phyloP scores from a whole-genome alignment of 2,888 invertebrate species.

The Xylota segnis region DNA sequence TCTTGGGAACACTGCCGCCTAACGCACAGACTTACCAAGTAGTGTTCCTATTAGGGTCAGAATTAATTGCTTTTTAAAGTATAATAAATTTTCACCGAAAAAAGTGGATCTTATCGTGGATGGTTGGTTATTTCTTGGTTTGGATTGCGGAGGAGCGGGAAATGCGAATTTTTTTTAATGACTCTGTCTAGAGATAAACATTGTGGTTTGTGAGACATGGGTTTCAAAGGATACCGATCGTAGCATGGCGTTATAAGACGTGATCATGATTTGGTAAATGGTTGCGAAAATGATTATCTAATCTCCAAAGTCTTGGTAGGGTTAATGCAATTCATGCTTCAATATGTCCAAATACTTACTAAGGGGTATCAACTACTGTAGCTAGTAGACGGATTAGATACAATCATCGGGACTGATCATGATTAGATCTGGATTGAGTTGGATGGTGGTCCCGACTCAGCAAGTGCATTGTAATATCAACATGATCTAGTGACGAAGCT shows the following conservation, averaged over 20 bases:
- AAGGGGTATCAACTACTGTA: no score
- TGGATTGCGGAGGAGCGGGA: background rate
- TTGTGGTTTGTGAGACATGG: background rate
- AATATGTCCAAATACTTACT: no score
- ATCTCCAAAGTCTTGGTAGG: background rate
- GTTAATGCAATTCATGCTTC: no score
- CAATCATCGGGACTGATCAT: no score
- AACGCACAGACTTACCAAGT: conserved; percentile 6
- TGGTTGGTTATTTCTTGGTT: conserved; percentile 1
- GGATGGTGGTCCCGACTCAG: no score
- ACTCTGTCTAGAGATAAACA: background rate
- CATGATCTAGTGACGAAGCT: no score
- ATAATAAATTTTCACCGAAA: conserved; percentile 66
- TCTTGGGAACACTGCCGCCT: conserved; percentile 51
- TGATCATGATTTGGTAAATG: conserved; percentile 1
- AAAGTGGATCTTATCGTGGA: conserved; percentile 65
- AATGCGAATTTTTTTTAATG: conserved; percentile 52
- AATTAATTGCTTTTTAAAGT: conserved; percentile 68
- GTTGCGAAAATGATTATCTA: background rate
- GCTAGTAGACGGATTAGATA: no score
- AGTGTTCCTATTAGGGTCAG: conserved; percentile 65
- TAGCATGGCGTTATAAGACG: conserved; percentile 3
- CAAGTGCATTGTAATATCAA: no score
- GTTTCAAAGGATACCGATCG: conserved; percentile 31
- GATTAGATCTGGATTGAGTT: no score